Percentiles rank a stretch among this genome's conserved stretches.
Evolutionary conservation across 2,888 invertebrate genomes (phyloP).

Genomic region (Caenorhabditis panamensis): DNA sequence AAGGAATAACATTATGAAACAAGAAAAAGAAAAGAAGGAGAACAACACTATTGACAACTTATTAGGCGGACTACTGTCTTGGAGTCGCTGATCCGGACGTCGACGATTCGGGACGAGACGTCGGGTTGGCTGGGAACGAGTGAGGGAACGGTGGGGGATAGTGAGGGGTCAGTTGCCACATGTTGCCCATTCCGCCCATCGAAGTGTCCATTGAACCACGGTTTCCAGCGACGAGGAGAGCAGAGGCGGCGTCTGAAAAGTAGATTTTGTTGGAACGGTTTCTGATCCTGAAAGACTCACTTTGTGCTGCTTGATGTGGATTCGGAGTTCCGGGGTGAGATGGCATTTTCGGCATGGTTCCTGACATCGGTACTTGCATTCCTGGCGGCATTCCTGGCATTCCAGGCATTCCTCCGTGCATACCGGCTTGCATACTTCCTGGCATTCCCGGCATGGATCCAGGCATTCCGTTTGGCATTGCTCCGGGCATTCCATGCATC

Average conservation of each 20-base stretch:
- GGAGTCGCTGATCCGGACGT: not conserved
- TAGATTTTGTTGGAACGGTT: no score
- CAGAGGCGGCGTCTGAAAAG: conserved; percentile 3
- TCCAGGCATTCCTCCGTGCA: not conserved
- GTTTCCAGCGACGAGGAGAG: not conserved
- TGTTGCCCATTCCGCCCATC: conserved; percentile 20
- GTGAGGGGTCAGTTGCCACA: conserved; percentile 54
- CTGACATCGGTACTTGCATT: not conserved
- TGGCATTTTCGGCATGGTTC: conserved; percentile 8
- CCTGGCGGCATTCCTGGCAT: not conserved
- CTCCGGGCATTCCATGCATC: conserved; percentile 15
- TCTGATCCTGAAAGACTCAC: conserved; percentile 9
- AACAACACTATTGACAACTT: not conserved
- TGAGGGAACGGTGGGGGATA: conserved; percentile 47
- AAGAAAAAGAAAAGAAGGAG: not conserved
- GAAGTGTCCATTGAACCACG: not conserved
- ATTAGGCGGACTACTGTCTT: not conserved
- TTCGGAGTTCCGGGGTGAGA: conserved; percentile 2
- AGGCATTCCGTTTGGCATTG: conserved; percentile 23
- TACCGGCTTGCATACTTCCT: not conserved
- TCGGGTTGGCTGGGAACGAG: not conserved
- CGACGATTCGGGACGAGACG: not conserved
- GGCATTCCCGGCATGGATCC: conserved; percentile 16
- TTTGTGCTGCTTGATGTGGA: conserved; percentile 18
- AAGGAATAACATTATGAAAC: not conserved